Evolutionary conservation across 2,888 invertebrate species (phyloP).

Genomic region (Mimas tiliae): DNA sequence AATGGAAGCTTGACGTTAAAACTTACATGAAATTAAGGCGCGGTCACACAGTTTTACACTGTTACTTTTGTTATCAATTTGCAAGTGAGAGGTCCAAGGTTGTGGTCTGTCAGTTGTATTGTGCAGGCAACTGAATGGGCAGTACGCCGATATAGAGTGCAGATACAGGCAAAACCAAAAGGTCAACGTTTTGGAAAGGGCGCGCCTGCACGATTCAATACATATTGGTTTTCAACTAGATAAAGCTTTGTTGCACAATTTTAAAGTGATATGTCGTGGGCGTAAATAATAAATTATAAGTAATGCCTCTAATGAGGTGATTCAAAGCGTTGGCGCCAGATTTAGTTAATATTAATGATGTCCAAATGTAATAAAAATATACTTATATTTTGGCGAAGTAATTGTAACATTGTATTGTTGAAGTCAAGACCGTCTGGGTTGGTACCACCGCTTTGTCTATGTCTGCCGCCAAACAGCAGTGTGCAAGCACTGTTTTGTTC

Average conservation of each 20-base stretch:
- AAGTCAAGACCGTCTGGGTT: no score
- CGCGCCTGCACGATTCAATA: slow-evolving; percentile 57
- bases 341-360: background rate
- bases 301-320: background rate
- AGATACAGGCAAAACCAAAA: slow-evolving; percentile 63
- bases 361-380: background rate
- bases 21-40: background rate
- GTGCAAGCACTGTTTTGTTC: no score
- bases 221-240: slow-evolving; percentile 8
- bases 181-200: slow-evolving; percentile 62
- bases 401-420: no score
- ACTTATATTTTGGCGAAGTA: background rate
- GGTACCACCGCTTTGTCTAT: no score
- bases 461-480: no score
- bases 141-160: slow-evolving; percentile 56
- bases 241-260: slow-evolving; percentile 5
- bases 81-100: slow-evolving; percentile 72
- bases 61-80: slow-evolving; percentile 47
- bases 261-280: background rate
- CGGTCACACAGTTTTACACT: background rate
- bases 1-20: background rate
- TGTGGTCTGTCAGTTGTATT: slow-evolving; percentile 57
- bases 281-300: background rate
- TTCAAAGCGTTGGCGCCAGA: background rate
- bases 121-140: slow-evolving; percentile 58